These are phyloP conservation scores for Tipula lateralis DNA, from an alignment of 2,888 invertebrate genomes.

Conservation along the genomic window DNA sequence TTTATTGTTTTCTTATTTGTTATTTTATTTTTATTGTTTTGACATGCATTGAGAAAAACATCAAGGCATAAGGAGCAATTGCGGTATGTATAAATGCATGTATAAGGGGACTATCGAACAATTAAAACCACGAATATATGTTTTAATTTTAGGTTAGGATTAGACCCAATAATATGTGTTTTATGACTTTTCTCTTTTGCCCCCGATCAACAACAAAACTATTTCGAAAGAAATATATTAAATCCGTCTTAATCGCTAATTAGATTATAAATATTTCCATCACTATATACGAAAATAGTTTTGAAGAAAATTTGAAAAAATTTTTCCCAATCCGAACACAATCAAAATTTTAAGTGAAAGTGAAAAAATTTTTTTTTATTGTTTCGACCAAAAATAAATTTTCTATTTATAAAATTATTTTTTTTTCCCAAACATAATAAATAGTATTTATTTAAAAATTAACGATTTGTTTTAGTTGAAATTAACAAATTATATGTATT, in stretches of 20 bases:
- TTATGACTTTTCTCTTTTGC: background rate
- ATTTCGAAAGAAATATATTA: background rate
- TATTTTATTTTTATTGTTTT: constrained; percentile 1
- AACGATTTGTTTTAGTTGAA: constrained; percentile 19
- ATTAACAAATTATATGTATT: constrained; percentile 24
- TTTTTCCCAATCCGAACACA: background rate
- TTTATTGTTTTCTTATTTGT: constrained; percentile 19
- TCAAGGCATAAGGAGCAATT: background rate
- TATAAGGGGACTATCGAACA: background rate
- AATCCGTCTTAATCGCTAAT: constrained; percentile 11
- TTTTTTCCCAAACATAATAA: background rate
- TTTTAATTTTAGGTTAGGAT: background rate
- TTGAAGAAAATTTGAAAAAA: background rate
- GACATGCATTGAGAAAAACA: constrained; percentile 19
- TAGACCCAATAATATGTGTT: background rate
- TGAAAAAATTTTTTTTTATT: background rate
- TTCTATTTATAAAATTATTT: constrained; percentile 2
- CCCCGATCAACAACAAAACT: background rate
- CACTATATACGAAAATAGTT: background rate
- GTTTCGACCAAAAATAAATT: constrained; percentile 9
- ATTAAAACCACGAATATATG: background rate
- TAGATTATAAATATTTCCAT: background rate
- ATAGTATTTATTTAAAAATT: constrained; percentile 24
- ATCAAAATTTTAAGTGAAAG: constrained; percentile 24
- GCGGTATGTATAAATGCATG: background rate